Percentiles rank a stretch among this genome's conserved stretches.
Conservation (phyloP, 2,888 invertebrate species). For the Metallyticus violacea region DNA sequence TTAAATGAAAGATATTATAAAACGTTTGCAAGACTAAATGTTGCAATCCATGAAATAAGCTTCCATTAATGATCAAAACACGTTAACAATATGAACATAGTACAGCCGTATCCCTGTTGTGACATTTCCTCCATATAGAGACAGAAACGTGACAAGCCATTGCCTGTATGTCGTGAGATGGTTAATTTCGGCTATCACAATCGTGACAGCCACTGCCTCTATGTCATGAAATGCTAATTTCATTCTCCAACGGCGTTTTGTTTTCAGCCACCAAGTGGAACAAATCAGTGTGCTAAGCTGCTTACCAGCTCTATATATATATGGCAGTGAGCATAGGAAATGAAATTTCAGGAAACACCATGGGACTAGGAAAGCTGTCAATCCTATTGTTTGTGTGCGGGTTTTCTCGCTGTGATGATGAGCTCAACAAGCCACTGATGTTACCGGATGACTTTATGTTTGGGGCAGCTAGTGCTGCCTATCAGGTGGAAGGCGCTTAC, state of each 20-base stretch:
- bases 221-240: neutral
- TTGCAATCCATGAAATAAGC: too few relatives aligned
- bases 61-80: too few relatives aligned
- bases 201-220: neutral
- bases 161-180: too few relatives aligned
- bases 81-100: too few relatives aligned
- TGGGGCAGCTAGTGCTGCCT: neutral
- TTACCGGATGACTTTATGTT: neutral
- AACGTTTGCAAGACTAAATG: too few relatives aligned
- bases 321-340: neutral
- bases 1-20: too few relatives aligned
- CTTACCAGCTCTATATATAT: neutral
- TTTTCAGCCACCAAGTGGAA: neutral
- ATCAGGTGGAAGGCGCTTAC: neutral
- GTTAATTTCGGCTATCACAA: too few relatives aligned
- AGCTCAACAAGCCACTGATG: neutral
- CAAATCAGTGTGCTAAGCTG: neutral
- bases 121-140: too few relatives aligned
- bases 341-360: neutral
- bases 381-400: neutral
- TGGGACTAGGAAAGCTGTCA: neutral
- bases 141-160: too few relatives aligned
- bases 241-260: neutral
- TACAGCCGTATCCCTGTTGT: too few relatives aligned
- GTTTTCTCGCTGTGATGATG: neutral